phyloP scores from a whole-genome alignment of 2,888 invertebrate species.

The Venusia cambrica region DNA sequence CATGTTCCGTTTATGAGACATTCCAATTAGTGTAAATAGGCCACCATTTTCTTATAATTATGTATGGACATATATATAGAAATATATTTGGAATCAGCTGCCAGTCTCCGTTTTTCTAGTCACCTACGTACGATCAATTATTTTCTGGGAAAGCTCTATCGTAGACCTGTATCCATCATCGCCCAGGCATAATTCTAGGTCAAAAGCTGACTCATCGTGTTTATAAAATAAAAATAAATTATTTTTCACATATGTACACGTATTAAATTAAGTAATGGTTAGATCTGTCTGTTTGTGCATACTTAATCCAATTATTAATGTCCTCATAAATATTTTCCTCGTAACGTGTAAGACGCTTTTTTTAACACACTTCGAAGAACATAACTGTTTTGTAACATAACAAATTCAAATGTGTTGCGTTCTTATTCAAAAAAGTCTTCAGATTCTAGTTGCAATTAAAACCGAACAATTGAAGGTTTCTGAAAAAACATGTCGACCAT shows the following conservation, averaged over 20 bases:
- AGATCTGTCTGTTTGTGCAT: conserved; percentile 1
- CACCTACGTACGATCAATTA: too few relatives aligned
- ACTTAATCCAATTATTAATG: conserved; percentile 19
- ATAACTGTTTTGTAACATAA: conserved; percentile 27
- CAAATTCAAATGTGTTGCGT: conserved; percentile 33
- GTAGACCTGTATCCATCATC: too few relatives aligned
- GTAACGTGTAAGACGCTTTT: conserved; percentile 19
- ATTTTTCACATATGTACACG: too few relatives aligned
- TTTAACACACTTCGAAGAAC: conserved; percentile 4
- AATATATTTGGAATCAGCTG: too few relatives aligned
- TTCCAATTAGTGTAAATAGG: conserved; percentile 17
- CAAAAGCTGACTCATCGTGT: too few relatives aligned
- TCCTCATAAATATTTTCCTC: conserved; percentile 21
- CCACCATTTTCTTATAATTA: too few relatives aligned
- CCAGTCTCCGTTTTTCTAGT: too few relatives aligned
- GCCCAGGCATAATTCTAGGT: too few relatives aligned
- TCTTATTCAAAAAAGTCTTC: conserved; percentile 34
- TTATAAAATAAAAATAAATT: too few relatives aligned
- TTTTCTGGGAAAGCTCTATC: too few relatives aligned
- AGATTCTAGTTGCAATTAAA: conserved; percentile 44
- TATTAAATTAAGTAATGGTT: too few relatives aligned
- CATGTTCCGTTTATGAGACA: conserved; percentile 8
- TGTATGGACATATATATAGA: too few relatives aligned
- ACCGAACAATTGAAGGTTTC: conserved; percentile 41
- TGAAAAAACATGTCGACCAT: conserved; percentile 26